A percentile compares a stretch with the other conserved stretches of the same genome.
Evolutionary conservation across 2,888 invertebrate genomes (phyloP).

Genomic region (Melieria picta): DNA sequence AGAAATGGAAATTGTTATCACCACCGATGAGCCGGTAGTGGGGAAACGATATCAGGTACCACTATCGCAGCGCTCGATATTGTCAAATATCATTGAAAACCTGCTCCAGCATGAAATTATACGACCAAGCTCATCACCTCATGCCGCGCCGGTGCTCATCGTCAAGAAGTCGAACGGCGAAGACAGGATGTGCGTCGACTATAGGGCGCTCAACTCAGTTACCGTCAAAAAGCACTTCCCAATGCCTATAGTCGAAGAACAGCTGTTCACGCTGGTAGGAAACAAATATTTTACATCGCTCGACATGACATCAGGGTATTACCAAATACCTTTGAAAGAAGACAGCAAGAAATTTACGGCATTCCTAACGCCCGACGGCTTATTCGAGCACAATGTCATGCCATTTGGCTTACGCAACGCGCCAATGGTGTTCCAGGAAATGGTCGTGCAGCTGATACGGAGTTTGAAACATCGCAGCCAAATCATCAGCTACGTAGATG

Average conservation of each 20-base stretch:
- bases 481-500: too few species aligned
- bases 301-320: conserved; percentile 47
- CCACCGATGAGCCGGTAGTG: conserved; percentile 33
- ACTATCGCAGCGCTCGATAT: conserved; percentile 3
- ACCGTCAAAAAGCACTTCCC: too few species aligned
- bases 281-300: too few species aligned
- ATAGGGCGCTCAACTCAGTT: too few species aligned
- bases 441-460: conserved; percentile 41
- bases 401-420: conserved; percentile 58
- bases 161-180: conserved; percentile 21
- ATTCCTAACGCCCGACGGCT: conserved; percentile 44
- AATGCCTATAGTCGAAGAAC: too few species aligned
- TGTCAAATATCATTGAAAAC: conserved; percentile 28
- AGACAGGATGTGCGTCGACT: conserved; percentile 28
- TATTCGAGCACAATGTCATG: conserved; percentile 54
- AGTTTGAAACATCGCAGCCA: conserved; percentile 8
- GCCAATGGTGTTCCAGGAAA: conserved; percentile 53
- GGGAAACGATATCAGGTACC: conserved; percentile 41
- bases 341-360: conserved; percentile 42
- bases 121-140: conserved; percentile 26
- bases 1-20: conserved; percentile 34
- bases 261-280: too few species aligned
- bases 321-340: conserved; percentile 44
- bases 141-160: conserved; percentile 7
- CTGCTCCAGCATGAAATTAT: conserved; percentile 33